Base-by-base conservation (phyloP, 2,888 invertebrate genomes). In the Volucella inanis region DNA sequence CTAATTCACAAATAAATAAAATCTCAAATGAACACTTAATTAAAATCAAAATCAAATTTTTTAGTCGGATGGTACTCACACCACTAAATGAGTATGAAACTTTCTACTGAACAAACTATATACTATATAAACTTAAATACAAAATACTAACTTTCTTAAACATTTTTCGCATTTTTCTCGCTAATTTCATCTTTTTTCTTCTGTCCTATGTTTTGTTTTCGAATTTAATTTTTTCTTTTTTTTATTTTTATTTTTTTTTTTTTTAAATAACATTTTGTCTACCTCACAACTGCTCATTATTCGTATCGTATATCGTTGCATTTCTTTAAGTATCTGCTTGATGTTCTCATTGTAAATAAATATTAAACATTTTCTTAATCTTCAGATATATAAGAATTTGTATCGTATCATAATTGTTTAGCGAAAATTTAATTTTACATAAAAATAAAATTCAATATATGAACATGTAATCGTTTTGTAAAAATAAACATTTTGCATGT, bases 71-170 rank as follows among this genome's bases (percentile, higher is more conserved):
- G 91, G 91, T 91, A 88, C 90, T 91, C 87, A 89, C 91, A 88
- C 91, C 91, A 89, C 91, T 91, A 88, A 91, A 91, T 90, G 91
- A 91, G 91, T 91, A 91, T 90, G 91, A 91, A 89, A 89, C 72
- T 85, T 85, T 85, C 77, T 31, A 6, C 31, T 81, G 85, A 85
- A 85, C 76, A 85, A 85, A 76, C 80, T 80, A 71, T 84, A 77
- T 82, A 84, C 71, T 77, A 74, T 78, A 80, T 64, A 31, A 31
- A 72, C 72, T 77, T 77, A 68, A 81, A 77, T 71, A 52, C 61
- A 39, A 76, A 75, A 84, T 75, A 79, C 68, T 71, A 80, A 74
- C 55, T 67, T 80, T 80, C 61, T 74, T 74, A 65, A 38, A 79
- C 78, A 79, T 59, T 59, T 68, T 74, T 54, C 74, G 79, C 74